phyloP scores from a whole-genome alignment of 2,888 invertebrate species.

The Tyria jacobaeae region DNA sequence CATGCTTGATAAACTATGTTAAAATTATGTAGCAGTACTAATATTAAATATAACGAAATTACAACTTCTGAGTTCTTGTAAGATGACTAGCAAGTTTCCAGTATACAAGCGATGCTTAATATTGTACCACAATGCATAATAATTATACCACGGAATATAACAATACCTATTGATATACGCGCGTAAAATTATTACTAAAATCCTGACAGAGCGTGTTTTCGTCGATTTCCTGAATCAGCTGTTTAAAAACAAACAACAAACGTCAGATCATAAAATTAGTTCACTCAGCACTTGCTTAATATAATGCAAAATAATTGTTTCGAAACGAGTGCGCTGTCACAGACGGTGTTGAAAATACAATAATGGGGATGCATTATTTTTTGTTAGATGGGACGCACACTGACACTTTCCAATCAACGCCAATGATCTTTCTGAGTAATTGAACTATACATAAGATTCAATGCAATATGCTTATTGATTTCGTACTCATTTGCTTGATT shows the following conservation, averaged over 20 bases:
- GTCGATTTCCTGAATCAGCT: conserved; percentile 49
- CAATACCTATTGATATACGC: not conserved
- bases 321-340: conserved; percentile 43
- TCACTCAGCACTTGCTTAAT: conserved; percentile 42
- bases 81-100: not conserved
- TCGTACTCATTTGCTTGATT: conserved; percentile 29
- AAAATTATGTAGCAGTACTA: conserved; percentile 1
- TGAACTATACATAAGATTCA: conserved; percentile 61
- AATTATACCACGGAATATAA: not conserved
- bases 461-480: conserved; percentile 21
- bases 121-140: not conserved
- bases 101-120: not conserved
- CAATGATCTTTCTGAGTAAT: conserved; percentile 57
- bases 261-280: conserved; percentile 50
- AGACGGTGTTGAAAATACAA: conserved; percentile 53
- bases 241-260: conserved; percentile 52
- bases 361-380: conserved; percentile 38
- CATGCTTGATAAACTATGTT: conserved; percentile 11
- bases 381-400: conserved; percentile 25
- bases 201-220: conserved; percentile 32
- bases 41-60: not conserved
- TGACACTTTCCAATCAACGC: conserved; percentile 61
- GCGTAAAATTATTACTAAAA: conserved; percentile 21
- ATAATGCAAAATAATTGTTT: conserved; percentile 46
- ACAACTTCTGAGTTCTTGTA: not conserved